Percentiles rank a stretch among this genome's conserved stretches.
phyloP scores from a whole-genome alignment of 2,888 invertebrate genomes.

The Caenorhabditis becei region DNA sequence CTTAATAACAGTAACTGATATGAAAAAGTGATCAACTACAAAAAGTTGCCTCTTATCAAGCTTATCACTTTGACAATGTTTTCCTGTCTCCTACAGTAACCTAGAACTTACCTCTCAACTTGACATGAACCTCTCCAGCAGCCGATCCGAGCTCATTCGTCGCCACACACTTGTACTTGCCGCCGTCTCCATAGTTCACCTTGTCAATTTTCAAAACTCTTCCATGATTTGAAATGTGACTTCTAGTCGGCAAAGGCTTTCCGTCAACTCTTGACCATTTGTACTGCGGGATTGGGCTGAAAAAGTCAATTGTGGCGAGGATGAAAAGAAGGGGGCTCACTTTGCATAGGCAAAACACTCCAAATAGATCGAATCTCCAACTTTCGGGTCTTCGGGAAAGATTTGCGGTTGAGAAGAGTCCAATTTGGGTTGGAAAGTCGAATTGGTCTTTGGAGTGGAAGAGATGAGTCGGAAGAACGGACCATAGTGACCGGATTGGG shows the following conservation, averaged over 20 bases:
- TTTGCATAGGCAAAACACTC: slow-evolving; percentile 81
- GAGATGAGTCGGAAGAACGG: slow-evolving; percentile 78
- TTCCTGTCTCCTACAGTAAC: neutral
- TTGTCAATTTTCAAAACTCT: slow-evolving; percentile 78
- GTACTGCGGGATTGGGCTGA: slow-evolving; percentile 77
- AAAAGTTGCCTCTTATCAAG: too few relatives aligned
- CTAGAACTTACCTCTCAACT: slow-evolving; percentile 69
- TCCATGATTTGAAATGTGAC: slow-evolving; percentile 74
- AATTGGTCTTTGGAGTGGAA: slow-evolving; percentile 55
- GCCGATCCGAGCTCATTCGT: slow-evolving; percentile 73
- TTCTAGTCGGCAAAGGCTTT: slow-evolving; percentile 67
- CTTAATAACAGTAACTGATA: too few relatives aligned
- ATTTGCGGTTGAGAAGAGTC: slow-evolving; percentile 77
- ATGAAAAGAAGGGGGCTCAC: too few relatives aligned
- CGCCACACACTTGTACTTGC: slow-evolving; percentile 77
- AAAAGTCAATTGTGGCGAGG: slow-evolving; percentile 44
- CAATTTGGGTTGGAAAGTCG: slow-evolving; percentile 70
- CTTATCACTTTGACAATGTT: too few relatives aligned
- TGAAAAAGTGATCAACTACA: too few relatives aligned
- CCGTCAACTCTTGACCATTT: slow-evolving; percentile 79
- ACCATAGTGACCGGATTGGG: slow-evolving; percentile 80
- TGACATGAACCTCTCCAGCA: slow-evolving; percentile 74
- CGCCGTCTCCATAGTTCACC: slow-evolving; percentile 64
- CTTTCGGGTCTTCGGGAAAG: slow-evolving; percentile 77
- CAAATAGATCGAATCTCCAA: slow-evolving; percentile 77